A percentile compares a stretch with the other conserved stretches of the same genome.
Conservation (phyloP, 2,888 invertebrate genomes). For the Ctena decussata region DNA sequence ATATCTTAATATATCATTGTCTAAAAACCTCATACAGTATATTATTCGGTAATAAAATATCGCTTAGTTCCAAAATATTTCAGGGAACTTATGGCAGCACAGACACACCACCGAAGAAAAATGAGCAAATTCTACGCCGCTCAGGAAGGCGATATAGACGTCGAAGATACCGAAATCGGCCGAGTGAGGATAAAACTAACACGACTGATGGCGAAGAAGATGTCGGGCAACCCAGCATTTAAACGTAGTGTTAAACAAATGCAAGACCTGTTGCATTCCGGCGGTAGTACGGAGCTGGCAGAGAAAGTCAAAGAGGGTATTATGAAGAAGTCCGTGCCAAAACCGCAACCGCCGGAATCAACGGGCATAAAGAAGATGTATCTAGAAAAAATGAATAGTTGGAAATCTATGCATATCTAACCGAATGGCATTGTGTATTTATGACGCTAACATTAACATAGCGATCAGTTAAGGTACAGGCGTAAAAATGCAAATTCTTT, state of each 20-base stretch:
- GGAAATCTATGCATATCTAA: conserved; percentile 37
- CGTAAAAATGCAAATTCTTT: no score
- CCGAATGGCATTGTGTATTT: no score
- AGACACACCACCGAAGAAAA: conserved; percentile 77
- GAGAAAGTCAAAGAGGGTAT: conserved; percentile 37
- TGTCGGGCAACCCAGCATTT: conserved; percentile 74
- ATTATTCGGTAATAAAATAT: no score
- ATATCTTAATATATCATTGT: no score
- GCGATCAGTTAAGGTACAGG: no score
- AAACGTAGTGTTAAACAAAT: conserved; percentile 69
- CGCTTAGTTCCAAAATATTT: no score
- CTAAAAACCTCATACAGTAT: no score
- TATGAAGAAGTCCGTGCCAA: not conserved
- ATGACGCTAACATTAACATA: no score
- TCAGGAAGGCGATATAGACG: conserved; percentile 68
- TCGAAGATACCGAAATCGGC: conserved; percentile 80
- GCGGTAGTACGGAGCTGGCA: conserved; percentile 50
- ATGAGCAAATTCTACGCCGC: conserved; percentile 76
- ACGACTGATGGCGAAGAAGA: conserved; percentile 74
- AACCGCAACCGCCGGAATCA: not conserved
- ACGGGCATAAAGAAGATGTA: conserved; percentile 3
- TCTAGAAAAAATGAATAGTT: conserved; percentile 41
- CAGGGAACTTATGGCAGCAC: conserved; percentile 82
- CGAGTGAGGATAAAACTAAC: conserved; percentile 76
- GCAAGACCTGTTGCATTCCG: conserved; percentile 43